Conservation (phyloP, 2,888 invertebrate species). For the Marronus borbonicus region DNA sequence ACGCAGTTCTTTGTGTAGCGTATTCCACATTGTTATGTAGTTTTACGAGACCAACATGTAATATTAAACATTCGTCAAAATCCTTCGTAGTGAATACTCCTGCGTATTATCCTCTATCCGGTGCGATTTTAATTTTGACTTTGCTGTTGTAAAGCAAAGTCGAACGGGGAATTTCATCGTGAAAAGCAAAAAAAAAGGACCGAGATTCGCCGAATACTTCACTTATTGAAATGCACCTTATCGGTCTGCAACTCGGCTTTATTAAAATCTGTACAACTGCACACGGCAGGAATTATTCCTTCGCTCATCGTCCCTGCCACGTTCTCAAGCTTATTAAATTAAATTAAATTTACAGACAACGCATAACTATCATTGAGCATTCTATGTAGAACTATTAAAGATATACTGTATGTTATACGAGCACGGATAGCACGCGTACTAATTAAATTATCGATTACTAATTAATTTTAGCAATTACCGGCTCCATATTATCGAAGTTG, state of each 20-base stretch:
- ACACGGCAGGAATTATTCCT: not conserved
- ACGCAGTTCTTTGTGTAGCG: too few relatives aligned
- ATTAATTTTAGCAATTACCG: constrained; percentile 49
- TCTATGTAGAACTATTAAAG: not conserved
- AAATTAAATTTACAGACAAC: not conserved
- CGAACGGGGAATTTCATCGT: not conserved
- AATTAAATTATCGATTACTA: constrained; percentile 50
- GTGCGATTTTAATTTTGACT: not conserved
- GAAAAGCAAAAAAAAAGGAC: not conserved
- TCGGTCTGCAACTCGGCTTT: constrained; percentile 10
- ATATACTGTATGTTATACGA: not conserved
- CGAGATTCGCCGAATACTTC: constrained; percentile 1
- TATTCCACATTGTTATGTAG: too few relatives aligned
- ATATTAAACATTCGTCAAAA: too few relatives aligned
- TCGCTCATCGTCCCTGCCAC: not conserved
- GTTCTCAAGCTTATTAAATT: constrained; percentile 2
- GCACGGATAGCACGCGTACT: constrained; percentile 8
- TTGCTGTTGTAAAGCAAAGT: not conserved
- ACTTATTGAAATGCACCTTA: constrained; percentile 11
- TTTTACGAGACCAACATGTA: too few relatives aligned
- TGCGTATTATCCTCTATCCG: not conserved
- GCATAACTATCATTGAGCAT: not conserved
- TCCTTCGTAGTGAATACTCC: not conserved
- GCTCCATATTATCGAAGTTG: constrained; percentile 31
- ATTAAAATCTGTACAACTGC: constrained; percentile 24